A percentile compares a stretch with the other conserved stretches of the same genome.
These are phyloP conservation scores for Corythoichthys intestinalis DNA, from an alignment of 2,113 vertebrate genomes.

Conservation along the genomic window DNA sequence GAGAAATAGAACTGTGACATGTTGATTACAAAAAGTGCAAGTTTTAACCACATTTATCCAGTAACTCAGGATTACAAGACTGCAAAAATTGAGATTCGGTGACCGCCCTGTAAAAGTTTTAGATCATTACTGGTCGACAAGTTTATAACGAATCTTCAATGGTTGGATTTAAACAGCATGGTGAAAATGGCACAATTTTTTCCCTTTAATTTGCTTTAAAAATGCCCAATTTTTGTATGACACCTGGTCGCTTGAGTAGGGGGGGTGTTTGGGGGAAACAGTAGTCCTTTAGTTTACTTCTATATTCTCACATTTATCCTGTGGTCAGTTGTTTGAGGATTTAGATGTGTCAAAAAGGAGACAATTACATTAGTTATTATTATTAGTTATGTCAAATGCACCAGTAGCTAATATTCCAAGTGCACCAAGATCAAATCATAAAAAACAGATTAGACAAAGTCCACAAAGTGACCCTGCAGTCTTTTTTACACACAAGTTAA, in stretches of 20 bases:
- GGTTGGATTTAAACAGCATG: background rate
- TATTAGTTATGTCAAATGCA: background rate
- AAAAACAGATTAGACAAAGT: background rate
- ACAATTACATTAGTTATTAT: background rate
- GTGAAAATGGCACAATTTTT: background rate
- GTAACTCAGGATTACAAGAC: background rate
- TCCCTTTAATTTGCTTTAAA: background rate
- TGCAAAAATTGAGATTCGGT: background rate
- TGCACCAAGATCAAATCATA: conserved; percentile 1
- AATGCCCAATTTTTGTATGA: background rate
- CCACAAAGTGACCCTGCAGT: conserved; percentile 2
- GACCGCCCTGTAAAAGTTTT: background rate
- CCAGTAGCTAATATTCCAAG: background rate
- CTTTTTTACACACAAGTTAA: background rate
- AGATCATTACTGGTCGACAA: too few species aligned
- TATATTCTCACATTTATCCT: too few species aligned
- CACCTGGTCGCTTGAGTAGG: too few species aligned
- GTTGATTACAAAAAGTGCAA: background rate
- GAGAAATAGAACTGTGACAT: background rate
- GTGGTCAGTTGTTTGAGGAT: too few species aligned
- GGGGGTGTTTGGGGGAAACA: too few species aligned
- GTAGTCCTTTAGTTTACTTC: too few species aligned
- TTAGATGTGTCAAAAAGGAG: background rate
- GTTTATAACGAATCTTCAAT: background rate
- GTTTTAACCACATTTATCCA: background rate